phyloP scores from a whole-genome alignment of 2,113 vertebrate species.

The Rutilus rutilus region DNA sequence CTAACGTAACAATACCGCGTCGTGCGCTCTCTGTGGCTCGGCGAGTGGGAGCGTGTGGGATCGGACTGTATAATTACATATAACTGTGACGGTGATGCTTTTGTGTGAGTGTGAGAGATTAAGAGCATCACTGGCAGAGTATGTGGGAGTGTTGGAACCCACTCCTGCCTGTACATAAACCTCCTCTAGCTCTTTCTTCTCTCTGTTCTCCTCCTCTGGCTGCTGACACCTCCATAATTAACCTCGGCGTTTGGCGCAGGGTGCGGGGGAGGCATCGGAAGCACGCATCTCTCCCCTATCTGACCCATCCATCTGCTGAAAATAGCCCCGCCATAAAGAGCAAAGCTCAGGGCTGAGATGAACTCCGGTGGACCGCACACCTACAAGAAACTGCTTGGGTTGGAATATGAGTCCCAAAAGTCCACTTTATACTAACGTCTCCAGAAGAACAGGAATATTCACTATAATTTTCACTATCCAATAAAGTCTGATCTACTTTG shows the following conservation, averaged over 20 bases:
- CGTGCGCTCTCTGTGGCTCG: conserved; percentile 31
- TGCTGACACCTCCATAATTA: conserved; percentile 59
- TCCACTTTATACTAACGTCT: neutral
- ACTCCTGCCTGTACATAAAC: conserved; percentile 44
- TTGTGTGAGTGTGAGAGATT: conserved; percentile 40
- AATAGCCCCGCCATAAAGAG: conserved; percentile 48
- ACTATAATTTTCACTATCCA: neutral
- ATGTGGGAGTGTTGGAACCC: conserved; percentile 46
- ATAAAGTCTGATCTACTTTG: neutral
- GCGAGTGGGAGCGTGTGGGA: conserved; percentile 57
- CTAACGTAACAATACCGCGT: conserved; percentile 24
- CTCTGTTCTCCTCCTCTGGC: conserved; percentile 44
- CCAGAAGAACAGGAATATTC: neutral
- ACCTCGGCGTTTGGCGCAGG: conserved; percentile 49
- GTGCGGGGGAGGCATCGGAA: conserved; percentile 57
- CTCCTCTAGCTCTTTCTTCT: conserved; percentile 37
- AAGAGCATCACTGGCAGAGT: conserved; percentile 48
- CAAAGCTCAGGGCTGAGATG: conserved; percentile 31
- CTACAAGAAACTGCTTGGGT: neutral
- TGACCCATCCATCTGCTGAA: conserved; percentile 59
- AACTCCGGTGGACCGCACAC: conserved; percentile 24
- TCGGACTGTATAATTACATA: conserved; percentile 53
- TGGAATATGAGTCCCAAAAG: neutral
- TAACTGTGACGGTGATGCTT: conserved; percentile 39
- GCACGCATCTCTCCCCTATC: conserved; percentile 46